Evolutionary conservation across 2,113 vertebrate species (phyloP).

Genomic region (Boleophthalmus pectinirostris): DNA sequence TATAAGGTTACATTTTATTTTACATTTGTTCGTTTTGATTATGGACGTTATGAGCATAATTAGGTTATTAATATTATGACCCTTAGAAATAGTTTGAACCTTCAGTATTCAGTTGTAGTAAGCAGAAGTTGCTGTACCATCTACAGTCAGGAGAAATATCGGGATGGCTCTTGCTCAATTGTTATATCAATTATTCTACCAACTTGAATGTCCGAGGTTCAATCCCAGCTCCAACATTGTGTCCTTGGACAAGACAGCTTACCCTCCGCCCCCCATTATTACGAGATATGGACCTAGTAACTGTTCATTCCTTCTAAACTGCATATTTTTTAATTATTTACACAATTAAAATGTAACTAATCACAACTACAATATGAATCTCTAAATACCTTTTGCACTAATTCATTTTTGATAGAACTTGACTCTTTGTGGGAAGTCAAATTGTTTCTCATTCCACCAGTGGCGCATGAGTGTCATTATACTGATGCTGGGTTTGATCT

Average conservation of each 20-base stretch:
- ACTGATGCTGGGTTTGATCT: neutral
- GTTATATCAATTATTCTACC: neutral
- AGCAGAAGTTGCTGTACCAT: neutral
- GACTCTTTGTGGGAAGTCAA: neutral
- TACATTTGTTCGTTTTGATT: neutral
- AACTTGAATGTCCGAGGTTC: neutral
- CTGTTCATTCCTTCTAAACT: neutral
- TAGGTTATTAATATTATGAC: neutral
- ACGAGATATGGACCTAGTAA: neutral
- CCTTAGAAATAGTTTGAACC: neutral
- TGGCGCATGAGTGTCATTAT: neutral
- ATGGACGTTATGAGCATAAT: neutral
- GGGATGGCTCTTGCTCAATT: neutral
- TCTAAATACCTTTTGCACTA: neutral
- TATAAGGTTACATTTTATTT: neutral
- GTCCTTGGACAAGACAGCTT: neutral
- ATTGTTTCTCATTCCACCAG: neutral
- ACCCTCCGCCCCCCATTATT: too few relatives aligned
- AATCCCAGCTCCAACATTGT: neutral
- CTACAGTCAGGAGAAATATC: neutral
- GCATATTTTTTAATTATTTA: neutral
- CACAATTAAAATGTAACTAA: neutral
- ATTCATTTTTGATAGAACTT: neutral
- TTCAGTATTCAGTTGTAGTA: neutral
- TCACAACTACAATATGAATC: neutral